phyloP scores from a whole-genome alignment of 2,113 vertebrate species.

The Holacanthus passer region DNA sequence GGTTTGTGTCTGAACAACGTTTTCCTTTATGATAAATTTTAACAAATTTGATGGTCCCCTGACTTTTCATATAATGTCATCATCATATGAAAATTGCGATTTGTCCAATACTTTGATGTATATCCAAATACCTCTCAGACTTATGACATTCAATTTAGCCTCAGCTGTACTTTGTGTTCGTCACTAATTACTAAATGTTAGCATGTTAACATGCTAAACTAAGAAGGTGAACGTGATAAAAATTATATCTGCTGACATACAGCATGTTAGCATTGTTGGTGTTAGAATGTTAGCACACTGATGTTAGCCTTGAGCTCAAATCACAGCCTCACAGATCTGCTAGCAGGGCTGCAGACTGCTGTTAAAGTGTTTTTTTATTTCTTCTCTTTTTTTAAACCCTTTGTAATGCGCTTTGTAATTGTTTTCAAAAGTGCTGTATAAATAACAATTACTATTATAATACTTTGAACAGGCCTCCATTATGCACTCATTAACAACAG shows the following conservation, averaged over 20 bases:
- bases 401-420: not conserved
- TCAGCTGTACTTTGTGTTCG: not conserved
- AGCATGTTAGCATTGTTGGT: not conserved
- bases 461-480: not conserved
- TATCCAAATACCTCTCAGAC: not conserved
- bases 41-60: not conserved
- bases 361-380: not conserved
- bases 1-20: not conserved
- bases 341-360: not conserved
- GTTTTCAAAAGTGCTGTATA: constrained; percentile 6
- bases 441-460: not conserved
- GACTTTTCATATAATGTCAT: not conserved
- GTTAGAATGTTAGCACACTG: not conserved
- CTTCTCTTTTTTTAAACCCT: not conserved
- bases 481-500: constrained; percentile 17
- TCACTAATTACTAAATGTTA: not conserved
- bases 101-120: not conserved
- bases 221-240: not conserved
- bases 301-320: not conserved
- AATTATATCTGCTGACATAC: not conserved
- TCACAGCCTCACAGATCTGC: not conserved
- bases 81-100: not conserved
- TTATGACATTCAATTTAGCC: not conserved
- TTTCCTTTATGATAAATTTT: not conserved
- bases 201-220: not conserved